Percentiles rank a stretch among this genome's conserved stretches.
These are phyloP conservation scores for Mobula hypostoma DNA, from an alignment of 2,113 vertebrate species.

Conservation along the genomic window DNA sequence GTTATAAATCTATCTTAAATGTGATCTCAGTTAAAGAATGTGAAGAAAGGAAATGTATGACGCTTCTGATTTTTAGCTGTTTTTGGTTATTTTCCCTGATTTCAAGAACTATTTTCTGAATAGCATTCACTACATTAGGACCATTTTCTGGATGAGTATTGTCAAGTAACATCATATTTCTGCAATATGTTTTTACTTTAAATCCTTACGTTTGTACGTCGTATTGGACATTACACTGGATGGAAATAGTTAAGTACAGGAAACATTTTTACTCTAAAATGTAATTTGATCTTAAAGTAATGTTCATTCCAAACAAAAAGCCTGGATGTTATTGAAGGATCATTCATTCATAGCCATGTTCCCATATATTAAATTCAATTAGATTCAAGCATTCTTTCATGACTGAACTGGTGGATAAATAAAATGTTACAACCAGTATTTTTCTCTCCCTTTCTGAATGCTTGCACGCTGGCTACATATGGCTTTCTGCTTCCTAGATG, in stretches of 20 bases:
- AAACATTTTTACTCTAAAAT: slow-evolving; percentile 7
- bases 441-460: not conserved
- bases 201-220: not conserved
- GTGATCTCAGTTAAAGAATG: not conserved
- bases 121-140: not conserved
- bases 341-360: not conserved
- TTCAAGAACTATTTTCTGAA: not conserved
- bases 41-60: not conserved
- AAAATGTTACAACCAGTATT: not conserved
- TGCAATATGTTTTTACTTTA: not conserved
- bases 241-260: slow-evolving; percentile 11
- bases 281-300: slow-evolving; percentile 15
- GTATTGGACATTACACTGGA: not conserved
- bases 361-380: not conserved
- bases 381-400: not conserved
- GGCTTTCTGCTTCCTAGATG: not conserved
- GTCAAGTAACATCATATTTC: not conserved
- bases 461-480: not conserved
- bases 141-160: not conserved
- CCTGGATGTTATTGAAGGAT: not conserved
- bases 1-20: not conserved
- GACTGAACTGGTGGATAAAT: not conserved
- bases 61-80: not conserved
- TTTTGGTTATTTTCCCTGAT: not conserved
- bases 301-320: not conserved